Percentiles rank a stretch among this genome's conserved stretches.
Evolutionary conservation across 2,113 vertebrate species (phyloP).

Genomic region (Papio anubis): DNA sequence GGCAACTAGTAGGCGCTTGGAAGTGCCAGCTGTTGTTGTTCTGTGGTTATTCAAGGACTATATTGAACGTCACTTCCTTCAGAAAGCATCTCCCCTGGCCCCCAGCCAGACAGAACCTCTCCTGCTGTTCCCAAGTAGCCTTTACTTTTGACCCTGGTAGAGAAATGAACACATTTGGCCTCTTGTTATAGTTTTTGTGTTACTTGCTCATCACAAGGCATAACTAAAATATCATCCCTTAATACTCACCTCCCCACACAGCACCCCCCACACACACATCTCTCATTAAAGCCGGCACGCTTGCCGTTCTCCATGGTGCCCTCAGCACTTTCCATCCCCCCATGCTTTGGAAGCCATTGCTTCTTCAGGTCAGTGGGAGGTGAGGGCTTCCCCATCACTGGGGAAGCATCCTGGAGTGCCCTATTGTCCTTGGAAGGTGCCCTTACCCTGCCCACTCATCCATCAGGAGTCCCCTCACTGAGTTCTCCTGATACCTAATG

Average conservation of each 20-base stretch:
- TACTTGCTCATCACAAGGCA: background rate
- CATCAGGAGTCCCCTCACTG: background rate
- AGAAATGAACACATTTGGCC: background rate
- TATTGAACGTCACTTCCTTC: background rate
- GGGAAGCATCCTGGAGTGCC: background rate
- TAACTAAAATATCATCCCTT: background rate
- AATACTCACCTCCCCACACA: background rate
- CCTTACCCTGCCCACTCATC: background rate
- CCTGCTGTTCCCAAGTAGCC: background rate
- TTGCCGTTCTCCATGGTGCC: background rate
- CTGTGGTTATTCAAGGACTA: background rate
- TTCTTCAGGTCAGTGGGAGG: background rate
- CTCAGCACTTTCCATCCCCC: background rate
- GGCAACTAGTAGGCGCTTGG: background rate
- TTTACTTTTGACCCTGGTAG: background rate
- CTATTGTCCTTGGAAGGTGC: background rate
- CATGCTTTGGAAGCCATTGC: background rate
- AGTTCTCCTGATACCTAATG: fast-evolving
- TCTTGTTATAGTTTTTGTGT: background rate
- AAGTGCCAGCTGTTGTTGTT: background rate
- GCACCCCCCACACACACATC: background rate
- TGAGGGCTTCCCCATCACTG: background rate
- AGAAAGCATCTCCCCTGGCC: background rate
- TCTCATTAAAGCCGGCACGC: fast-evolving
- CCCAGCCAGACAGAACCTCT: background rate